Evolutionary conservation across 2,113 vertebrate genomes (phyloP), one percentile per base, ranked within the genome.

Genomic region (Leucopsar rothschildi): DNA sequence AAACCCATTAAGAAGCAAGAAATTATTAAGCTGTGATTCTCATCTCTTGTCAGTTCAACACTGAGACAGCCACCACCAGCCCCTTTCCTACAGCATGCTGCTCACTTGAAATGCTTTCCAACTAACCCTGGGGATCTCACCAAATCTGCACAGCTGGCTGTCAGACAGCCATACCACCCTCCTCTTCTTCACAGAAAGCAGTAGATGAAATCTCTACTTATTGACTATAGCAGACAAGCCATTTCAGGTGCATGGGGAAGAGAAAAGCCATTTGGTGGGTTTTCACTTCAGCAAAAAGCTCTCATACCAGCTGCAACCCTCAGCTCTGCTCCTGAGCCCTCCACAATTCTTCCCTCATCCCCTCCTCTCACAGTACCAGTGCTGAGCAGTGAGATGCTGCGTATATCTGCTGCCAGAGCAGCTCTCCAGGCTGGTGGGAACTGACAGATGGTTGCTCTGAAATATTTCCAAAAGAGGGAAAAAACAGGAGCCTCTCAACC

Each of bases 361-460:
- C 37, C 47, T 86, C 44, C 71, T 81, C 66, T 80, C 4, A 2
- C 72, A 70, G 59, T 31, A 29, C 45, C 2, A 8, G 47, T 33
- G 49, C 76, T 55, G 61, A 71, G 49, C 69, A 63, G 64, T 56
- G 81, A 88, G n/a, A 66, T 61, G 55, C 49, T 83, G 56, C 35
- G 15, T 56, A 10, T 72, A 55, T 72, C 47, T 17, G 4, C 55
- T 56, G 40, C 68, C 75, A 93, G 64, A 82, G 69, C 59, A 83
- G 57, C 76, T 94, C 79, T 61, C 37, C 2, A 0, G 47, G 45
- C 55, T 71, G 66, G 14, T 72, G 47, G 81, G 80, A 88, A 61
- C 57, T 56, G 59, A 44, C 85, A 95, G 87, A 88, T 92, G 85
- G 91, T 35, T 77, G 70, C 33, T 87, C 76, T 91, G 94, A 89